Evolutionary conservation across 2,797 vertebrate genomes (phyloP).

Genomic region (Sebastiscus tertius): DNA sequence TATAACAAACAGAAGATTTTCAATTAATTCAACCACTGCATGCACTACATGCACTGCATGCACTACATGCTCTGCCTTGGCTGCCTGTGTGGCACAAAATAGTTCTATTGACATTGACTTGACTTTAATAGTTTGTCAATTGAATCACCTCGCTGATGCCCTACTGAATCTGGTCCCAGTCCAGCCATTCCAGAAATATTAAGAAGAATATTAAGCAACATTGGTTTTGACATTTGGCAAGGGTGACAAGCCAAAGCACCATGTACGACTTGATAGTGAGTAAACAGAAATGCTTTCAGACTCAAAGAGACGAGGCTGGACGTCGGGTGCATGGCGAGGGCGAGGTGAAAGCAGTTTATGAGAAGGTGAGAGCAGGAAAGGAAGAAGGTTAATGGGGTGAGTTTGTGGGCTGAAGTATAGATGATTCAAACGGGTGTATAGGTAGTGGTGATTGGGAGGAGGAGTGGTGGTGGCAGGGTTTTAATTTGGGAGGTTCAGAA

Average conservation of each 20-base stretch:
- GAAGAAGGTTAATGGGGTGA: constrained; percentile 18
- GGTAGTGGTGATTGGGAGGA: constrained; percentile 26
- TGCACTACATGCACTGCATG: no score
- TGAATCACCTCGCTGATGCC: not conserved
- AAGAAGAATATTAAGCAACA: not conserved
- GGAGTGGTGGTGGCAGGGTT: constrained; percentile 43
- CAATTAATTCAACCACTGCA: not conserved
- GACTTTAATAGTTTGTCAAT: not conserved
- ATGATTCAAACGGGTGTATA: constrained; percentile 30
- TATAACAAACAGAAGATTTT: not conserved
- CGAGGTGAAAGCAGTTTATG: not conserved
- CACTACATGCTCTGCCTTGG: not conserved
- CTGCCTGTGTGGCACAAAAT: not conserved
- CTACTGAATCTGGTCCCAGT: not conserved
- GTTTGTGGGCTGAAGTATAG: constrained; percentile 16
- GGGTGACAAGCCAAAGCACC: not conserved
- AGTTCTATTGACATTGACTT: not conserved
- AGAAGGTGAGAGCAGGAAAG: constrained; percentile 19
- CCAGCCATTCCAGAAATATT: not conserved
- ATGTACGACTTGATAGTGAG: not conserved
- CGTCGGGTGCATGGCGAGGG: not conserved
- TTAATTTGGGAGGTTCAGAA: constrained; percentile 55
- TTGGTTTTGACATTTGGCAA: not conserved
- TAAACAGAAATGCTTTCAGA: constrained; percentile 6
- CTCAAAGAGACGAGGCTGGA: not conserved